Base-by-base conservation (phyloP, 2,797 vertebrate species). In the Moxostoma hubbsi region DNA sequence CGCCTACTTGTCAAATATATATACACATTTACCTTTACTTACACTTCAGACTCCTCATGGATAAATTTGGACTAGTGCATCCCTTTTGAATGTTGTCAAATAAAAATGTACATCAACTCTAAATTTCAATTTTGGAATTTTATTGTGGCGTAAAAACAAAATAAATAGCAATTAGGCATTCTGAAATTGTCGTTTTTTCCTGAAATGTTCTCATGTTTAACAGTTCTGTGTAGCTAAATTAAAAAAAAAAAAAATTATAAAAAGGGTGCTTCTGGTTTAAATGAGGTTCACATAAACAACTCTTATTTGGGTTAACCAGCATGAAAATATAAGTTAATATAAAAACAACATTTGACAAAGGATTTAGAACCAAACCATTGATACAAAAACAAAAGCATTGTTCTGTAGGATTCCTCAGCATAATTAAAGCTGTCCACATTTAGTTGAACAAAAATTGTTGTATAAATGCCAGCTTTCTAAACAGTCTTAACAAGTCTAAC, bases 401-500 rank as follows among this genome's bases (percentile, higher is more conserved):
- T 74, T 71, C 73, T 72, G 84, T 84, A 89, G 84, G 81, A 86
- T 85, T 85, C 84, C 74, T 65, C 76, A 81, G 59, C 83, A 83
- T 72, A 73, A 75, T 65, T 82, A 77, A 84, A 89, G 87, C 85
- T 63, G 75, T 81, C 68, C 81, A 80, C 63, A 65, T 79, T 77
- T 59, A 76, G 51, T 77, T 84, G 84, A 88, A 86, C 81, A 86
- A 88, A 76, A 89, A 86, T n/a, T 84, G 75, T 59, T 43, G 68
- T 80, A 83, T 81, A 89, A 89, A 85, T 88, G 83, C 81, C 86
- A 86, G 84, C 81, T 81, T 82, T 85, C 81, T 75, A 73, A 81
- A 75, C 84, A 71, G 24, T 74, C 59, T 85, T 63, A 79, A 63
- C 72, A 84, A 89, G 89, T 88, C 82, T 88, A 90, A 88, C 90